phyloP scores from a whole-genome alignment of 2,888 invertebrate species.

The Drosophila ustulata region DNA sequence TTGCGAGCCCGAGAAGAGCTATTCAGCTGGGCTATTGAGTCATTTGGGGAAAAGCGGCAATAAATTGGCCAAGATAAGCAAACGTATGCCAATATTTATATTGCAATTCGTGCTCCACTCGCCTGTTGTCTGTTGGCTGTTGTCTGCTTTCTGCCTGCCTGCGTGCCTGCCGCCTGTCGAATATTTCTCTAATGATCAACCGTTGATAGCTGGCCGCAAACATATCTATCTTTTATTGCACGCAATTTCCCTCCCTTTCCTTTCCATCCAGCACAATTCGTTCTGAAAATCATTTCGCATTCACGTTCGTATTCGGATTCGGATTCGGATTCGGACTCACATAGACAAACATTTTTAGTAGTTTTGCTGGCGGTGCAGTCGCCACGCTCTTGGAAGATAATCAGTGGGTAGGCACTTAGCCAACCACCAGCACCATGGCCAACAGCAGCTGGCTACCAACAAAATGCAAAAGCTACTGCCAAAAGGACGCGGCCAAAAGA shows the following conservation, averaged over 20 bases:
- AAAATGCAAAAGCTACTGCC: constrained; percentile 22
- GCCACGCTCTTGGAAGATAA: constrained; percentile 59
- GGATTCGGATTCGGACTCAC: constrained; percentile 1
- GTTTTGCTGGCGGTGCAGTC: constrained; percentile 34
- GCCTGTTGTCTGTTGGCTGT: constrained; percentile 20
- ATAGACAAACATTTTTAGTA: constrained; percentile 65
- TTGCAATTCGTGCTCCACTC: constrained; percentile 39
- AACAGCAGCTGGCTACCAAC: constrained; percentile 45
- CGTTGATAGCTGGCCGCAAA: constrained; percentile 70
- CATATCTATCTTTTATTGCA: constrained; percentile 79
- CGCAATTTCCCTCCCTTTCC: constrained; percentile 68
- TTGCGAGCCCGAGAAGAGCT: constrained; percentile 5
- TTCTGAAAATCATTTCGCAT: constrained; percentile 69
- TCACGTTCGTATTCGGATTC: constrained; percentile 28
- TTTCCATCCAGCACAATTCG: constrained; percentile 54
- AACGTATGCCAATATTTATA: constrained; percentile 62
- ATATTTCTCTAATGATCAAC: constrained; percentile 68
- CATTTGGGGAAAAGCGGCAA: constrained; percentile 72
- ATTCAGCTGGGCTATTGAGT: constrained; percentile 63
- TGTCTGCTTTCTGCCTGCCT: not conserved
- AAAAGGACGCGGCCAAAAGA: constrained; percentile 23
- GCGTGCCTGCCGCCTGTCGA: constrained; percentile 48
- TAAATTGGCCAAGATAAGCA: constrained; percentile 75
- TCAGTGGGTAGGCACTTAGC: constrained; percentile 63
- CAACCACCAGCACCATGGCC: constrained; percentile 35